Percentiles rank a stretch among this genome's conserved stretches.
These are phyloP conservation scores for Acronicta psi DNA, from an alignment of 2,888 invertebrate species.

Conservation along the genomic window DNA sequence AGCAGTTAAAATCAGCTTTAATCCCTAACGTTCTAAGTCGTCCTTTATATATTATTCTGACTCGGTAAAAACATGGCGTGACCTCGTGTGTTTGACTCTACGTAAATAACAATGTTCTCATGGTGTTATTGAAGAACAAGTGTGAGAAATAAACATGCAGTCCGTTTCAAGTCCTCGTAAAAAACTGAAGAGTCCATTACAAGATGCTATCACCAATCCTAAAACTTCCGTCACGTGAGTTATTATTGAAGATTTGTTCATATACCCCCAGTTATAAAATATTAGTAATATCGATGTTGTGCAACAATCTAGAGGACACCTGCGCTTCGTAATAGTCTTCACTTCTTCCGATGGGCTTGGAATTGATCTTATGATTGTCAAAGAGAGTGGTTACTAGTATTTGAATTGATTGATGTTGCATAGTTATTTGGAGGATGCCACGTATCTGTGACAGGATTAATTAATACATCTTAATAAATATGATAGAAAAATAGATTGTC, in stretches of 20 bases:
- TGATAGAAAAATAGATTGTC: too few relatives aligned
- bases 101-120: slow-evolving; percentile 18
- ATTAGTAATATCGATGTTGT: background rate
- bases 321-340: background rate
- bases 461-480: too few relatives aligned
- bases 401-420: too few relatives aligned
- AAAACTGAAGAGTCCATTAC: slow-evolving; percentile 72
- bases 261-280: slow-evolving; percentile 17
- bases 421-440: too few relatives aligned
- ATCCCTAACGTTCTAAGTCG: background rate
- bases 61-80: slow-evolving; percentile 12
- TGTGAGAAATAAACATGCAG: slow-evolving; percentile 63
- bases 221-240: slow-evolving; percentile 84
- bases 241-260: slow-evolving; percentile 20
- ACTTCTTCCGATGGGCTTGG: background rate
- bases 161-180: slow-evolving; percentile 68
- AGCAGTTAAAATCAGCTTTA: background rate
- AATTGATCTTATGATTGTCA: too few relatives aligned
- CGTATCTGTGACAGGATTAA: too few relatives aligned
- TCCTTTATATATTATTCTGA: background rate
- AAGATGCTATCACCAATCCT: slow-evolving; percentile 67
- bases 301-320: background rate
- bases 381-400: too few relatives aligned
- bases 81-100: slow-evolving; percentile 43
- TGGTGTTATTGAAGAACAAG: slow-evolving; percentile 27